These are phyloP conservation scores for Ptilonorhynchus violaceus DNA, from an alignment of 2,113 vertebrate species.

Conservation along the genomic window DNA sequence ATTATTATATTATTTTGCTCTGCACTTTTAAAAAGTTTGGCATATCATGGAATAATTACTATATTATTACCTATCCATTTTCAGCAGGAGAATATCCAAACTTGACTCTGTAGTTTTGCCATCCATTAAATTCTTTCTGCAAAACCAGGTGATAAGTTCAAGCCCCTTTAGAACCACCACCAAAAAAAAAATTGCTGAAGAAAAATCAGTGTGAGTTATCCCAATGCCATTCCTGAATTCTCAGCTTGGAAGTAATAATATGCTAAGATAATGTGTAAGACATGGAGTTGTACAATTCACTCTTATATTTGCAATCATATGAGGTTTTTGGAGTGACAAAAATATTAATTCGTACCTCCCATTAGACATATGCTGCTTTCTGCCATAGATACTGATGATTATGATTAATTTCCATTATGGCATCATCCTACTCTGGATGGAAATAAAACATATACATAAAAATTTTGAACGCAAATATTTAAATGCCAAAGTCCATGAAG, in stretches of 20 bases:
- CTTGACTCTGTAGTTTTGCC: neutral
- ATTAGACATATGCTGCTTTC: neutral
- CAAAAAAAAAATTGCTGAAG: neutral
- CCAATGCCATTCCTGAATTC: neutral
- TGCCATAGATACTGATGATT: neutral
- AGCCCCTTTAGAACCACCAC: neutral
- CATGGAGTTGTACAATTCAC: neutral
- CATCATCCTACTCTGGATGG: neutral
- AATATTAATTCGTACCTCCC: neutral
- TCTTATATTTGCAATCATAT: neutral
- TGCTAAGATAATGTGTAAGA: neutral
- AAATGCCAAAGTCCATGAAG: constrained; percentile 14
- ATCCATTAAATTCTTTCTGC: neutral
- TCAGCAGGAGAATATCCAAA: neutral
- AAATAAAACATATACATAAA: neutral
- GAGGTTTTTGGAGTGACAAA: neutral
- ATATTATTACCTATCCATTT: neutral
- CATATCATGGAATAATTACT: neutral
- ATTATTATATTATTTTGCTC: neutral
- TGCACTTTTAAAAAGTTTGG: neutral
- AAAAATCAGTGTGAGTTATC: neutral
- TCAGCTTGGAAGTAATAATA: neutral
- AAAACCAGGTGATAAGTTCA: neutral
- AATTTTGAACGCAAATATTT: constrained; percentile 34
- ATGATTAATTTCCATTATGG: neutral